phyloP scores from a whole-genome alignment of 2,888 invertebrate genomes.

The Leptinotarsa juncta region DNA sequence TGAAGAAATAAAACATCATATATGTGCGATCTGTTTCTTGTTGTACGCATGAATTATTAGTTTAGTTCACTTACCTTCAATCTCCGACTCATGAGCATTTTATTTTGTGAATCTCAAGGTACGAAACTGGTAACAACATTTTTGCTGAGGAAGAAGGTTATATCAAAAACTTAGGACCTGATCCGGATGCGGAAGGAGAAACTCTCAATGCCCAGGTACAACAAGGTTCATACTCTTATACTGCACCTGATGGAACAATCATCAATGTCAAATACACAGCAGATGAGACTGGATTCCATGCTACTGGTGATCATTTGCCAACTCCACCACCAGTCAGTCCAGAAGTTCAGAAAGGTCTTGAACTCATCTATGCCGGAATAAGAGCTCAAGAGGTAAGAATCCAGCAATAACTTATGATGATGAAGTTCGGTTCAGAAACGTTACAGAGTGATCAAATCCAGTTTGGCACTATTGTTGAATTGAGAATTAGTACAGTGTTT shows the following conservation, averaged over 20 bases:
- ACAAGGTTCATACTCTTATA: constrained; percentile 83
- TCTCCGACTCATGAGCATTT: neutral
- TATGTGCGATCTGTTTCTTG: too few relatives aligned
- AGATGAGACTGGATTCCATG: constrained; percentile 85
- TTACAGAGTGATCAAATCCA: too few relatives aligned
- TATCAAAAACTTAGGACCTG: constrained; percentile 72
- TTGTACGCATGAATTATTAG: too few relatives aligned
- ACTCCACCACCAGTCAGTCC: constrained; percentile 86
- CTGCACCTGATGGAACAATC: constrained; percentile 81
- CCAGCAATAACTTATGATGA: too few relatives aligned
- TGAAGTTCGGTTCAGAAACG: too few relatives aligned
- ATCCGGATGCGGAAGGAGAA: constrained; percentile 69
- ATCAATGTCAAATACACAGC: constrained; percentile 84
- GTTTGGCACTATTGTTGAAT: too few relatives aligned
- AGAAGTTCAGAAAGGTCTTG: constrained; percentile 88
- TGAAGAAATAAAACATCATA: too few relatives aligned
- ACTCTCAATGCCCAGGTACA: constrained; percentile 78
- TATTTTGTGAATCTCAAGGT: constrained; percentile 65
- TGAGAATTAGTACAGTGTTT: too few relatives aligned
- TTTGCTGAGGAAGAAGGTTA: constrained; percentile 83
- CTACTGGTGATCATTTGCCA: constrained; percentile 84
- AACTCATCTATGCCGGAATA: constrained; percentile 88
- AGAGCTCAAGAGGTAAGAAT: constrained; percentile 71
- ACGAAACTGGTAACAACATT: constrained; percentile 87
- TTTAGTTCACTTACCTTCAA: neutral